Evolutionary conservation across 2,888 invertebrate genomes (phyloP), one percentile per base, ranked within the genome.

Genomic region (Aphodius granarius): DNA sequence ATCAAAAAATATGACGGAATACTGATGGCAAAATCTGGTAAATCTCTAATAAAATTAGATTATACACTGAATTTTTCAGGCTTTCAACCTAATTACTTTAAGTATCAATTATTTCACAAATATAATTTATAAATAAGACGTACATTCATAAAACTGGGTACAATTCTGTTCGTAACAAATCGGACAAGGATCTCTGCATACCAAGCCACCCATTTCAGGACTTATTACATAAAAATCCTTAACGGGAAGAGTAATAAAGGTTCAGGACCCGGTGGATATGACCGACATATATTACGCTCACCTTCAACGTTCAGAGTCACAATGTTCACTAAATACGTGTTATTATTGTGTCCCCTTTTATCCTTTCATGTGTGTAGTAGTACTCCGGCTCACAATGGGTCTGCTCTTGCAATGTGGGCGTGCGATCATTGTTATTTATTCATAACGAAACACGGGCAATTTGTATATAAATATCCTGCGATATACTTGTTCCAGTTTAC

Each of bases 381-480:
- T 68, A 43, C 43, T 68, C 68, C 21, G n/a, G 68, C 20, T 19
- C 68, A 68, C 68, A 43, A 43, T 43, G 43, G 43, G 43, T 13
- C 21, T 68, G 19, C 68, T 20, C 68, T 68, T 22, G 68, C 68
- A 68, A 17, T n/a, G 21, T 22, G 68, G 68, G 68, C 68, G 68
- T 19, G 20, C 21, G 68, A 68, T 22, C 68, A 68, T 68, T 68
- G 68, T 77, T 74, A 70, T 63, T 74, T 77, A 77, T 76, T 77
- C 78, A 78, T 76, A 74, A 74, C 71, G 70, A 73, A 76, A 72
- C 77, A 71, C 73, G 73, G 72, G 73, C 76, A 76, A 74, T 77
- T 77, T 77, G 75, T 76, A 72, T 77, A 43, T 43, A 43, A 43
- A 43, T 43, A 43, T 43, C 6, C 70, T 73, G 73, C 71, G 73